Percentiles rank a stretch among this genome's conserved stretches.
phyloP scores from a whole-genome alignment of 2,113 vertebrate species.

The Salvelinus namaycush region DNA sequence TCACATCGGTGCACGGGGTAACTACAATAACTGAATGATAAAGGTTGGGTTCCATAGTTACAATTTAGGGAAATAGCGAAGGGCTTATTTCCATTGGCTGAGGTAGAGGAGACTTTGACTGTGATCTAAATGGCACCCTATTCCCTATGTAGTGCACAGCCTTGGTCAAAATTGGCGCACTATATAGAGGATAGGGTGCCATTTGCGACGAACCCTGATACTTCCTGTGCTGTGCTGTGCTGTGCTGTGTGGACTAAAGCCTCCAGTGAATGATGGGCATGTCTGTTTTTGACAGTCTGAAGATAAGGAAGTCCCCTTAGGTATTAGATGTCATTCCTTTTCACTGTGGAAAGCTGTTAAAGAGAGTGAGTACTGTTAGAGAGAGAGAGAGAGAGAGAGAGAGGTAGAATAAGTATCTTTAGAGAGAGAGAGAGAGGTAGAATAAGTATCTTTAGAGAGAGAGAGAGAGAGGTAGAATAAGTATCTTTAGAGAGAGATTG shows the following conservation, averaged over 20 bases:
- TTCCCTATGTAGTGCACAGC: no score
- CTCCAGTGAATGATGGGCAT: constrained; percentile 80
- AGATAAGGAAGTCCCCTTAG: constrained; percentile 88
- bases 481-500: no score
- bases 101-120: constrained; percentile 2
- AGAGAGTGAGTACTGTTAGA: constrained; percentile 21
- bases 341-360: constrained; percentile 62
- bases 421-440: neutral
- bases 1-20: constrained; percentile 40
- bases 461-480: neutral
- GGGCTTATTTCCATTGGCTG: constrained; percentile 70
- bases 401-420: no score
- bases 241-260: constrained; percentile 65
- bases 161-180: no score
- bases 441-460: neutral
- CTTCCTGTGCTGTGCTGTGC: constrained; percentile 32
- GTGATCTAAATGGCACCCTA: no score
- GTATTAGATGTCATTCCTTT: constrained; percentile 91
- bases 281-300: constrained; percentile 88
- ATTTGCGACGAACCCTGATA: neutral
- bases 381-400: neutral
- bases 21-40: constrained; percentile 58
- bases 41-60: constrained; percentile 65
- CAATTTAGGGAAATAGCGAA: constrained; percentile 60
- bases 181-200: no score